Evolutionary conservation across 2,888 invertebrate genomes (phyloP), one percentile per base, ranked within the genome.

Genomic region (Chirona hameri): DNA sequence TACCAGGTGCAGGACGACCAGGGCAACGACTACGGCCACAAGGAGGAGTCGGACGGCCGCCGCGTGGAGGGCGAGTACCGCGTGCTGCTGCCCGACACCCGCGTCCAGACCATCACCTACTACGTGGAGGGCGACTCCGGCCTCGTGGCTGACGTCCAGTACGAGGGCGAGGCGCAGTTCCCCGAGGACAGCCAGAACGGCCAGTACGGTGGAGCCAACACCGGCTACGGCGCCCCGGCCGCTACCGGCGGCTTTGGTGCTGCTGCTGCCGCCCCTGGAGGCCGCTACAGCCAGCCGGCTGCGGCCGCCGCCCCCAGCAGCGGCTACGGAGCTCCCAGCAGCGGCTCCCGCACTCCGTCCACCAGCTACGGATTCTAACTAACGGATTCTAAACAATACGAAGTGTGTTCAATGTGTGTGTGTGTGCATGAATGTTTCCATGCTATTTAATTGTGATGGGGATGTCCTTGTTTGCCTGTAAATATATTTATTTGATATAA

Each of bases 141-240:
- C 46, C 46, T 46, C 76, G 76, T 76, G 46, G 76, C 76, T n/a
- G 46, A 76, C 24, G 76, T 76, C 39, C 5, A 27, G 24, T 76
- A 76, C 24, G 76, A 76, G 24, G 76, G 76, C 12, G 76, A 76
- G 76, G 76, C 76, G 18, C 39, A 46, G 39, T 76, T 46, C 76
- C 76, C 76, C 18, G 72, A 72, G 27, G 27, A n/a, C 0, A 69
- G 27, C 27, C 27, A 69, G 72, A 18, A 31, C 72, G 31, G 72
- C 2, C 72, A 72, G 72, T 31, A 72, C 18, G 72, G 24, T 9
- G 27, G 27, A 27, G 39, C n/a, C 39, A 39, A 39, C 39, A 39
- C 31, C 29, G 31, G 14, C 7, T 69, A 69, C 69, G 29, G 69
- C 29, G 69, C 69, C 27, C n/a, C 27, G 9, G 24, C 29, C 29